Evolutionary conservation across 2,113 vertebrate genomes (phyloP), one percentile per base, ranked within the genome.

Genomic region (Gymnogyps californianus): DNA sequence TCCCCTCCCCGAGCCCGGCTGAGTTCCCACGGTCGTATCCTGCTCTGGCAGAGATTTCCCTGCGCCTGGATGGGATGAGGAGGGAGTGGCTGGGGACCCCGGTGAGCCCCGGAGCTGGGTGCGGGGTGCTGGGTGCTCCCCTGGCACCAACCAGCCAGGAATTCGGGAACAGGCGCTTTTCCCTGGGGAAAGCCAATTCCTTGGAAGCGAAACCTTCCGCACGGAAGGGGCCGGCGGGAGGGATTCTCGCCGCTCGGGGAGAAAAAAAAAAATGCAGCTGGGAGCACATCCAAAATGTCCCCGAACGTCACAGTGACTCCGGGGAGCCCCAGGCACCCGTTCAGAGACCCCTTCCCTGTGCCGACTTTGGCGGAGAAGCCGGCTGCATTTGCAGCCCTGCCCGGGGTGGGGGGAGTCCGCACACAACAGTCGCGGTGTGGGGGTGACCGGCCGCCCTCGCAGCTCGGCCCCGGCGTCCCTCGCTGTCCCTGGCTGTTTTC

Each of bases 391-490:
- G 18, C 29, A 49, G 76, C 36, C 59, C 26, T 51, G 21, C 36
- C 36, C 1, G 1, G 59, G 38, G 24, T 9, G 34, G 29, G 47
- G 20, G 46, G 36, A 26, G 16, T 25, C 22, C 18, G 4, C 55
- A 52, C 5, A 1, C 46, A 16, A 3, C 1, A 2, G 31, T 51
- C 10, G 2, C 0, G 4, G 13, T 1, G 2, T 11, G 17, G 65
- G 65, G 55, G 13, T 6, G 3, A 18, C 64, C 10, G 3, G 14
- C 31, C 3, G 0, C 76, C 36, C 46, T 20, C 6, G 3, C 1
- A 16, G 57, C 38, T 32, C 3, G 2, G 26, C 26, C 65, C 55
- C 5, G 1, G 28, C 1, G 18, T 32, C 46, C 70, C 61, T 44
- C 2, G 3, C 26, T 20, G 5, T 31, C 66, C 61, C 78, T 65